Evolutionary conservation across 2,113 vertebrate genomes (phyloP), one percentile per base, ranked within the genome.

Genomic region (Nannobrachium achirus): DNA sequence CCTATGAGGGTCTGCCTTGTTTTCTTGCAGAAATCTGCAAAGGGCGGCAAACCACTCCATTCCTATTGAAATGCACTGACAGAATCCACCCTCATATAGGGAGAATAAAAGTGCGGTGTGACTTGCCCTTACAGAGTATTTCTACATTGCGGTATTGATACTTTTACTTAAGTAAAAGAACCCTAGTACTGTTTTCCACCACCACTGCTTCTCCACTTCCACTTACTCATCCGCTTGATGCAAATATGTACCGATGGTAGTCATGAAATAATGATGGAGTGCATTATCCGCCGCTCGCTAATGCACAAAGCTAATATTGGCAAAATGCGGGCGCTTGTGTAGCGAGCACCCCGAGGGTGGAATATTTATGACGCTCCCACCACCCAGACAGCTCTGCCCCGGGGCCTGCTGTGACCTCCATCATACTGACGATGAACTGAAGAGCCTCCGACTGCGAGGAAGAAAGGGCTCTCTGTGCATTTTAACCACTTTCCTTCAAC

Each of bases 181-280:
- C n/a, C n/a, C n/a, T n/a, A n/a, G n/a, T n/a, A n/a, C n/a, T n/a
- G n/a, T n/a, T n/a, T n/a, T n/a, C n/a, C n/a, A n/a, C n/a, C n/a
- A n/a, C n/a, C n/a, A n/a, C n/a, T n/a, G n/a, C 66, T 82, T 79
- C 61, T 75, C 63, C 25, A 3, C 25, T 33, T 33, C 25, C 25
- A 33, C 25, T 33, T 33, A 2, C 25, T 14, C 74, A 48, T 16
- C 18, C 59, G 33, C 13, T 72, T 86, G 73, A 81, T 69, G 63
- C 56, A 73, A 71, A 75, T 69, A 59, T 8, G 52, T 56, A 45
- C 20, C 48, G 79, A 76, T 76, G 58, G 60, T n/a, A 33, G 64
- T 70, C 70, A 82, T 91, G 74, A 82, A 89, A 89, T 82, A 78
- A 78, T 88, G 74, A 91, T 87, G 75, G 63, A 41, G 19, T 33